Percentiles rank a stretch among this genome's conserved stretches.
These are phyloP conservation scores for Puntigrus tetrazona DNA, from an alignment of 2,113 vertebrate species.

Conservation along the genomic window DNA sequence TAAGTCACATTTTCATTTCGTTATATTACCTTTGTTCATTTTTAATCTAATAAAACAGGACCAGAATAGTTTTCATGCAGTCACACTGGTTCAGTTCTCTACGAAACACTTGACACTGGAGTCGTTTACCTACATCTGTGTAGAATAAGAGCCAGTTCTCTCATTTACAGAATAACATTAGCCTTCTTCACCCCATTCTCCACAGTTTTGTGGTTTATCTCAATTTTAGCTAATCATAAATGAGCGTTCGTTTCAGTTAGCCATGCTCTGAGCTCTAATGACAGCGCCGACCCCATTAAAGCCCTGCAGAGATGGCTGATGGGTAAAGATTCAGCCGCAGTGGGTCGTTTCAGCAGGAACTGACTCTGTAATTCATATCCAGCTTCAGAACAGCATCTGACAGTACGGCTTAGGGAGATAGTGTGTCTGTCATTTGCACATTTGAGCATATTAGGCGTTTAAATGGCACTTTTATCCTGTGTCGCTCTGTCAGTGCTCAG, in stretches of 20 bases:
- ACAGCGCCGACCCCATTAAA: conserved; percentile 43
- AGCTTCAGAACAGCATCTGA: conserved; percentile 24
- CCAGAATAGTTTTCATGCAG: neutral
- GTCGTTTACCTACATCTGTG: neutral
- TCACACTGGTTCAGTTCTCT: neutral
- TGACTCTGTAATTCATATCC: conserved; percentile 26
- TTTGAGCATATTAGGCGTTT: neutral
- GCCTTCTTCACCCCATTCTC: neutral
- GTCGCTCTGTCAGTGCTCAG: conserved; percentile 6
- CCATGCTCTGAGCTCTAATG: conserved; percentile 17
- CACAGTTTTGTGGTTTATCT: conserved; percentile 11
- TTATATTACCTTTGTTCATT: neutral
- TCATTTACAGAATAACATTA: neutral
- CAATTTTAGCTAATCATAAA: conserved; percentile 32
- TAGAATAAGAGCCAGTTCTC: neutral
- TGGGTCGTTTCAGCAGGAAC: conserved; percentile 22
- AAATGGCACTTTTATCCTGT: conserved; percentile 24
- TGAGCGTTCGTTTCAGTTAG: conserved; percentile 19
- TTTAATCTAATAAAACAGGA: neutral
- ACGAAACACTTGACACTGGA: neutral
- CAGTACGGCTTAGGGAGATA: neutral
- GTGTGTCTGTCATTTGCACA: neutral
- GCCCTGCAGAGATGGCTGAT: conserved; percentile 11
- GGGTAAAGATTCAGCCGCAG: conserved; percentile 32
- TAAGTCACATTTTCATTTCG: neutral